Evolutionary conservation across 2,797 vertebrate species (phyloP).

Genomic region (Tokudaia tokunoshimensis): DNA sequence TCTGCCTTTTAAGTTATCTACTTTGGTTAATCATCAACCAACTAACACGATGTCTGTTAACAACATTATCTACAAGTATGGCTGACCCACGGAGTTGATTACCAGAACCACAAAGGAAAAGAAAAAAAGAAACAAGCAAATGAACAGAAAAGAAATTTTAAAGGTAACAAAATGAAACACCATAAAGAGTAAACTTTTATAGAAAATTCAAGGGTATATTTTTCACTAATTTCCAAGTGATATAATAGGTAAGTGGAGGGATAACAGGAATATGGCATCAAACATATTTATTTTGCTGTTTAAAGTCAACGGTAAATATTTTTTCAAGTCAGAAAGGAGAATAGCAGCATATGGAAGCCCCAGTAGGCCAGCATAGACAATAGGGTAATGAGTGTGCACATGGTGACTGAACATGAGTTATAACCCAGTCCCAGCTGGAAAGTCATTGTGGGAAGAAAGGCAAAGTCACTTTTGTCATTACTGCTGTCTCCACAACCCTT

Average conservation of each 20-base stretch:
- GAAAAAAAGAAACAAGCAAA: not conserved
- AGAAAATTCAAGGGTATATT: not conserved
- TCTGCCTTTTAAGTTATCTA: not conserved
- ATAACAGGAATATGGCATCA: not conserved
- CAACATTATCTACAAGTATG: not conserved
- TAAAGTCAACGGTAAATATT: not conserved
- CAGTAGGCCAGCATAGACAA: constrained; percentile 5
- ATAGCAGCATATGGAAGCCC: constrained; percentile 1
- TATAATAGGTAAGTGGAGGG: not conserved
- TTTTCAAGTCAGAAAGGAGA: constrained; percentile 6
- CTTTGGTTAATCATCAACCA: not conserved
- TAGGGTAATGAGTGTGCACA: not conserved
- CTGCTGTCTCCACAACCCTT: not conserved
- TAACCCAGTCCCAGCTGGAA: constrained; percentile 25
- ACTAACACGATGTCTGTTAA: not conserved
- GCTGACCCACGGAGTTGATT: not conserved
- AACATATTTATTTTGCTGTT: not conserved
- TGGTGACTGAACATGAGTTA: not conserved
- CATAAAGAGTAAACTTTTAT: not conserved
- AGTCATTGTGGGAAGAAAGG: not conserved
- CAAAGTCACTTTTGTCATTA: not conserved
- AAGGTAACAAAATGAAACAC: not conserved
- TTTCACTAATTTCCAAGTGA: not conserved
- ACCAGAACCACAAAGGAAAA: not conserved
- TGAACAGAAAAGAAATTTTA: not conserved